Evolutionary conservation across 2,797 vertebrate genomes (phyloP), one percentile per base, ranked within the genome.

Genomic region (Eurystomus glaucurus): DNA sequence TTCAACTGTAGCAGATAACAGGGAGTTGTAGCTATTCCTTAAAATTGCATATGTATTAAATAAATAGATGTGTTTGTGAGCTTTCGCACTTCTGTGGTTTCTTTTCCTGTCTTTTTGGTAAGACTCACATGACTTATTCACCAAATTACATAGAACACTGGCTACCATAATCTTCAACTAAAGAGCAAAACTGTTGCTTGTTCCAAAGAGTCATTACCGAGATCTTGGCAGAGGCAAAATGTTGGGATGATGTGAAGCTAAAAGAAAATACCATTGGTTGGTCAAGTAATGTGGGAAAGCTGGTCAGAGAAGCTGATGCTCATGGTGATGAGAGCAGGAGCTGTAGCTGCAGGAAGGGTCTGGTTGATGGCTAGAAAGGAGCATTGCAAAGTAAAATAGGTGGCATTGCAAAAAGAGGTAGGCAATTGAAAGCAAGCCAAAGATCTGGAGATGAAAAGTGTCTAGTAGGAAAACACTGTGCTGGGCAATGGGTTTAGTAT

Each of bases 271-370:
- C 37, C 52, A 3, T 41, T 33, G 28, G 4, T 41, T 33, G 28
- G 33, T 77, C 45, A 84, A 69, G 81, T 46, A 48, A 50, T 1
- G 25, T 45, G 41, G 35, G 37, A 70, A 69, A 54, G 61, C 31
- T 78, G 18, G 18, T 65, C 21, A 1, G 28, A 55, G 80, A 43
- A 78, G 52, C 22, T 29, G 58, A 11, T 35, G 48, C 31, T 84
- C 0, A 0, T 11, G 43, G 51, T 4, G 69, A 3, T 16, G 43
- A 43, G n/a, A 70, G 33, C 39, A 50, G 52, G 62, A 68, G 35
- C 33, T 43, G 65, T 9, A 60, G 51, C 43, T 79, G 35, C 21
- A 28, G 62, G 41, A 45, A 7, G 41, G 41, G n/a, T 9, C 45
- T 12, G 41, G 33, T 0, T 68, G 14, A 6, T 39, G 43, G 13